Conservation (phyloP, 1,140 invertebrate genomes). For the Drosophila virilis region DNA sequence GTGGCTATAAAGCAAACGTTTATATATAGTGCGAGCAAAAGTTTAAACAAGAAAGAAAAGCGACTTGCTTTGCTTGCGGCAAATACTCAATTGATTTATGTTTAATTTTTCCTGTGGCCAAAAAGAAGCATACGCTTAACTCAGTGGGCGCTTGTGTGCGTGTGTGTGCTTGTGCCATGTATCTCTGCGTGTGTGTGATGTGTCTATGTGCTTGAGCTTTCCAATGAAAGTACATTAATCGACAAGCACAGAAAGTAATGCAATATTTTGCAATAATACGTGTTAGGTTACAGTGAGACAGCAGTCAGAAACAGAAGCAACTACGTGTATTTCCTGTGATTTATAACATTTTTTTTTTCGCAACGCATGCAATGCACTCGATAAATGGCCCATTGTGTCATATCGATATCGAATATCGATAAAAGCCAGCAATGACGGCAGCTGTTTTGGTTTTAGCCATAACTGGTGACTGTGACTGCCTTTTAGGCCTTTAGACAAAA, state of each 20-base stretch:
- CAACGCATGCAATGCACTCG: conserved; percentile 52
- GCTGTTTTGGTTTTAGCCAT: conserved; percentile 68
- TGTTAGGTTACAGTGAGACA: conserved; percentile 18
- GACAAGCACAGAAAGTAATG: conserved; percentile 43
- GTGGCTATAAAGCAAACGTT: conserved; percentile 45
- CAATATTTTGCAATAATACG: conserved; percentile 31
- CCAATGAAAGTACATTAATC: conserved; percentile 62
- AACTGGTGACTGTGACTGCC: conserved; percentile 45
- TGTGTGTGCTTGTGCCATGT: conserved; percentile 14
- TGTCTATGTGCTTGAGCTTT: conserved; percentile 51
- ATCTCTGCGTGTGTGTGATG: conserved; percentile 36
- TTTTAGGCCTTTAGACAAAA: conserved; percentile 30
- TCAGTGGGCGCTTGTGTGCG: conserved; percentile 27
- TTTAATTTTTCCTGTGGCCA: conserved; percentile 52
- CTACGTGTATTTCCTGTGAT: conserved; percentile 40
- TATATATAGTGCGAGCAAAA: conserved; percentile 2
- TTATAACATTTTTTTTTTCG: conserved; percentile 48
- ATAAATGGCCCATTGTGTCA: conserved; percentile 20
- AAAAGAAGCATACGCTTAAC: conserved; percentile 65
- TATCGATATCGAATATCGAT: conserved; percentile 52
- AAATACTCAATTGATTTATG: conserved; percentile 45
- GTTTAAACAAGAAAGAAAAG: conserved; percentile 22
- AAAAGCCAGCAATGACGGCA: conserved; percentile 66
- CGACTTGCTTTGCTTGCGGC: conserved; percentile 11
- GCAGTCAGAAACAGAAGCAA: conserved; percentile 12